phyloP scores from a whole-genome alignment of 1,140 invertebrate species.

The Drosophila triauraria region DNA sequence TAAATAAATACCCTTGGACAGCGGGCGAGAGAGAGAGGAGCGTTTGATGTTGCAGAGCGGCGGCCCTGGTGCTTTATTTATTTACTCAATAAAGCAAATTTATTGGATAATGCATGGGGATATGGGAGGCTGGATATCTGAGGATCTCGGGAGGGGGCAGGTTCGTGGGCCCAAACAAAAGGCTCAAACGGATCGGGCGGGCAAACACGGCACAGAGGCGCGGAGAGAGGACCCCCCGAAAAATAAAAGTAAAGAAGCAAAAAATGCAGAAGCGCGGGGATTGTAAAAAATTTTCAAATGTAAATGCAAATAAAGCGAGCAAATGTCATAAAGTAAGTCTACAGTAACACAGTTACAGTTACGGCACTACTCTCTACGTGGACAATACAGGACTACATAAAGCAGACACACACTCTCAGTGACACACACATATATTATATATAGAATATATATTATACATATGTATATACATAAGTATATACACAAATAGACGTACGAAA shows the following conservation, averaged over 20 bases:
- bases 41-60: conserved; percentile 53
- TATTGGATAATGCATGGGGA: conserved; percentile 71
- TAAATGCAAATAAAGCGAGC: conserved; percentile 76
- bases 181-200: conserved; percentile 43
- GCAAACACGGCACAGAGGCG: neutral
- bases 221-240: neutral
- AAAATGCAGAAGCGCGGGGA: neutral
- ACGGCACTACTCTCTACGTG: conserved; percentile 20
- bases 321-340: conserved; percentile 79
- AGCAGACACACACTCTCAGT: conserved; percentile 25
- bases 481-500: conserved; percentile 51
- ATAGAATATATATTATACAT: conserved; percentile 13
- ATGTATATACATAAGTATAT: conserved; percentile 23
- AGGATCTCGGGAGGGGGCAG: neutral
- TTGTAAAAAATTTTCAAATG: conserved; percentile 65
- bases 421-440: conserved; percentile 4
- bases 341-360: conserved; percentile 35
- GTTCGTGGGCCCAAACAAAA: conserved; percentile 26
- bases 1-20: conserved; percentile 51
- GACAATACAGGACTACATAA: conserved; percentile 58
- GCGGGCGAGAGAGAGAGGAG: conserved; percentile 19
- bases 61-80: conserved; percentile 72
- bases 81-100: conserved; percentile 83
- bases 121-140: conserved; percentile 6
- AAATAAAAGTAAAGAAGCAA: conserved; percentile 4